Conservation (phyloP, 2,113 vertebrate species). For the Lutjanus erythropterus region DNA sequence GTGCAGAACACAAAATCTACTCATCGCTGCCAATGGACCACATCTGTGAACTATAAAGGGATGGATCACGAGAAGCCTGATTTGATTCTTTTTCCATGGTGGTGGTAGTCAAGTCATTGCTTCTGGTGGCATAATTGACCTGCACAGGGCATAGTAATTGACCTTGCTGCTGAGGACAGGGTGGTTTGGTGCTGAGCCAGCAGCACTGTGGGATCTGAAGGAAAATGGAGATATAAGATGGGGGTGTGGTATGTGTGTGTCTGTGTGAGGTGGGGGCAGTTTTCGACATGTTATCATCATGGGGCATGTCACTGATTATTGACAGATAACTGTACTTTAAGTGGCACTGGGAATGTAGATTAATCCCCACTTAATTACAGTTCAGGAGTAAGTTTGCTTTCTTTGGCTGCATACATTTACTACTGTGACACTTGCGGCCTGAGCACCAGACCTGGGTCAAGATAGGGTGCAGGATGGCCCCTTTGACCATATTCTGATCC, state of each 20-base stretch:
- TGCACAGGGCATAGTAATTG: slow-evolving; percentile 58
- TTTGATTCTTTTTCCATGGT: slow-evolving; percentile 58
- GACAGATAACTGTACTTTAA: neutral
- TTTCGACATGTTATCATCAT: slow-evolving; percentile 34
- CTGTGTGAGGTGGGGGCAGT: neutral
- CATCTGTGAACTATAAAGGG: slow-evolving; percentile 30
- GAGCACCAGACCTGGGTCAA: too few relatives aligned
- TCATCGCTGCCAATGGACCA: neutral
- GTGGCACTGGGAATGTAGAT: neutral
- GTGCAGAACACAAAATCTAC: slow-evolving; percentile 16
- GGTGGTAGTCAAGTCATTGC: slow-evolving; percentile 66
- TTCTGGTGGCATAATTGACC: slow-evolving; percentile 75
- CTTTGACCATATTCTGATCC: too few relatives aligned
- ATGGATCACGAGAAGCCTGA: slow-evolving; percentile 40
- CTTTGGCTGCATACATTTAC: too few relatives aligned
- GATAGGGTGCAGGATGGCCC: too few relatives aligned
- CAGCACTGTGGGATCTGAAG: slow-evolving; percentile 64
- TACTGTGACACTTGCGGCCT: too few relatives aligned
- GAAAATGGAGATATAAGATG: slow-evolving; percentile 18
- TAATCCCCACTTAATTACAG: neutral
- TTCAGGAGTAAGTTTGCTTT: neutral
- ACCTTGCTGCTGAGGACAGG: slow-evolving; percentile 74
- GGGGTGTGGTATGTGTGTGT: neutral
- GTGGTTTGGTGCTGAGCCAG: slow-evolving; percentile 72
- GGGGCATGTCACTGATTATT: slow-evolving; percentile 3